Evolutionary conservation across 2,797 vertebrate genomes (phyloP).

Genomic region (Meriones psammophilus): DNA sequence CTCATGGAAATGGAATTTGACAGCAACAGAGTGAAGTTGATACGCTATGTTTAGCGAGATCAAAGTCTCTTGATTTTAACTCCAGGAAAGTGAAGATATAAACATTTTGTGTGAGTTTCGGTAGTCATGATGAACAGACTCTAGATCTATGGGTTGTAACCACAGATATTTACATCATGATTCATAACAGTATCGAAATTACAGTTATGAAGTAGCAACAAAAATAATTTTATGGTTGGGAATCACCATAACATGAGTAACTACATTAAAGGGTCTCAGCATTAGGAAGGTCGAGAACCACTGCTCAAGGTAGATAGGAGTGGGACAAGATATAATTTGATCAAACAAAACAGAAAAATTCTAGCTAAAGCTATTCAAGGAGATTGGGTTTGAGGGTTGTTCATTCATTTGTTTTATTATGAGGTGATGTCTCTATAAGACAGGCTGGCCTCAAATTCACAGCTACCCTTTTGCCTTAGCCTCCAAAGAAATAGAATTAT

Average conservation of each 20-base stretch:
- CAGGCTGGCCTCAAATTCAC: neutral
- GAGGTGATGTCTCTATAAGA: too few species aligned
- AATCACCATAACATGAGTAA: neutral
- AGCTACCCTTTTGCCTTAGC: neutral
- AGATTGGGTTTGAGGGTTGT: neutral
- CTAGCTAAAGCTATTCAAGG: neutral
- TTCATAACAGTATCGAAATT: neutral
- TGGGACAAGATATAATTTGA: neutral
- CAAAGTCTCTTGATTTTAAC: neutral
- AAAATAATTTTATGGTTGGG: neutral
- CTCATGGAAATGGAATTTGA: conserved; percentile 7
- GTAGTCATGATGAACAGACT: neutral
- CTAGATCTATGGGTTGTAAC: neutral
- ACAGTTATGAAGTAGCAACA: neutral
- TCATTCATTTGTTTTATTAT: neutral
- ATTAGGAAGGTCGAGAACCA: neutral
- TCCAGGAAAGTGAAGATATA: conserved; percentile 51
- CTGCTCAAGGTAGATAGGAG: neutral
- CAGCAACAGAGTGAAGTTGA: neutral
- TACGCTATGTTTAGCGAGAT: conserved; percentile 34
- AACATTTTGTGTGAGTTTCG: neutral
- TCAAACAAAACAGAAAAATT: conserved; percentile 32
- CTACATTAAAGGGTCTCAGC: neutral
- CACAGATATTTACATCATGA: neutral
- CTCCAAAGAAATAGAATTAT: neutral